A percentile compares a stretch with the other conserved stretches of the same genome.
These are phyloP conservation scores for Siphamia tubifer DNA, from an alignment of 2,113 vertebrate species.

Conservation along the genomic window DNA sequence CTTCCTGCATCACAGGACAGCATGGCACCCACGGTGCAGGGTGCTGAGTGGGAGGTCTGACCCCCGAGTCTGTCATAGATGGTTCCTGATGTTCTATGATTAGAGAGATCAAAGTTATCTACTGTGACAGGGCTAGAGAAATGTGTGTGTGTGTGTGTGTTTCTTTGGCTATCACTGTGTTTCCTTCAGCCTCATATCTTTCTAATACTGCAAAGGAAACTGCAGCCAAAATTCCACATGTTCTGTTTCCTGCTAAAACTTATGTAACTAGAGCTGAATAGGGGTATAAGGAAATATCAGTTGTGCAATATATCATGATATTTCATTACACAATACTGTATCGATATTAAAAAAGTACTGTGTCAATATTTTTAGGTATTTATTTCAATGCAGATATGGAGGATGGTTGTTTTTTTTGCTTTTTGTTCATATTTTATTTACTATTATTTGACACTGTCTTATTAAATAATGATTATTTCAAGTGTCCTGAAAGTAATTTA, in stretches of 20 bases:
- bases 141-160: not conserved
- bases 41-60: not conserved
- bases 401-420: too few relatives aligned
- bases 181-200: not conserved
- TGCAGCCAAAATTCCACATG: not conserved
- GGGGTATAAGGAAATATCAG: too few relatives aligned
- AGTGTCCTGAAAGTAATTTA: too few relatives aligned
- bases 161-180: not conserved
- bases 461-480: too few relatives aligned
- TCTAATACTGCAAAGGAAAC: constrained; percentile 8
- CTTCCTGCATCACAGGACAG: not conserved
- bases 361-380: too few relatives aligned
- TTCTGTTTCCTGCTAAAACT: not conserved
- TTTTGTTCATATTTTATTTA: too few relatives aligned
- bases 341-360: too few relatives aligned
- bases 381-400: too few relatives aligned
- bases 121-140: constrained; percentile 19
- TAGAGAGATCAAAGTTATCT: constrained; percentile 43
- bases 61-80: constrained; percentile 29
- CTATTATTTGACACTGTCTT: too few relatives aligned
- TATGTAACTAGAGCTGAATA: too few relatives aligned
- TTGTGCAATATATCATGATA: too few relatives aligned
- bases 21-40: constrained; percentile 12
- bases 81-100: constrained; percentile 45
- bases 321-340: too few relatives aligned